Percentiles rank a stretch among this genome's conserved stretches.
phyloP scores from a whole-genome alignment of 2,113 vertebrate genomes.

The Amblyopsis rosae region DNA sequence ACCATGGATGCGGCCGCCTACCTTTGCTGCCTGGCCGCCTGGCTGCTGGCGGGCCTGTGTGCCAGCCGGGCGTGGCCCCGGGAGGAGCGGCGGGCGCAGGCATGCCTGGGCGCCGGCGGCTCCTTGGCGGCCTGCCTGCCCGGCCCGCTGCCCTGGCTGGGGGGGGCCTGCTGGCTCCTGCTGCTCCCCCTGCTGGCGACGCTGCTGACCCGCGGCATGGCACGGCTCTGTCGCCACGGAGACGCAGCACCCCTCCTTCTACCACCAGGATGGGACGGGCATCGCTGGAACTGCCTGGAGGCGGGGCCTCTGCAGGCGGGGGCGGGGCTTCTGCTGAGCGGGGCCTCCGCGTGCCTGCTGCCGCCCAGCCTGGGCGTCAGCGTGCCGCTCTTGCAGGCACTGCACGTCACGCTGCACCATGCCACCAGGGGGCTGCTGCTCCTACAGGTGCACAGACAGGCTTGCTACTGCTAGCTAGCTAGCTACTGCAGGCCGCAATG shows the following conservation, averaged over 20 bases:
- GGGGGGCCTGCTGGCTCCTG: constrained; percentile 42
- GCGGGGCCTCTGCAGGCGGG: constrained; percentile 42
- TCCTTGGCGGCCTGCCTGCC: constrained; percentile 70
- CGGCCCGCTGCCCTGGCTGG: constrained; percentile 37
- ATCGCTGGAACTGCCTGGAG: constrained; percentile 29
- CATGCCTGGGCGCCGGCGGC: constrained; percentile 53
- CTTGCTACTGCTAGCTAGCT: too few relatives aligned
- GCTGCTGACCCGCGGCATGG: constrained; percentile 1
- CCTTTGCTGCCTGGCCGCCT: constrained; percentile 73
- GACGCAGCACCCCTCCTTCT: neutral
- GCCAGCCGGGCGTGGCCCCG: constrained; percentile 39
- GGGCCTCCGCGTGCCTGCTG: constrained; percentile 58
- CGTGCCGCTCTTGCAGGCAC: constrained; percentile 62
- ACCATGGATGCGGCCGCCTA: constrained; percentile 38
- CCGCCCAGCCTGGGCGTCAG: constrained; percentile 73
- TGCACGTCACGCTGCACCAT: constrained; percentile 60
- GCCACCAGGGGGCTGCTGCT: constrained; percentile 28
- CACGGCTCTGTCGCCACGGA: neutral
- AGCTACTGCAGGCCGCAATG: too few relatives aligned
- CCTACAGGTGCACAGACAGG: neutral
- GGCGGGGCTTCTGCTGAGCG: constrained; percentile 50
- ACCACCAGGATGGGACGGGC: constrained; percentile 7
- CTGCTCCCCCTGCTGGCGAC: constrained; percentile 39
- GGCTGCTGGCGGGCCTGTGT: constrained; percentile 62
- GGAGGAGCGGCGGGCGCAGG: constrained; percentile 41